Percentiles rank a stretch among this genome's conserved stretches.
Conservation (phyloP, 2,888 invertebrate genomes). For the Tridacna gigas region DNA sequence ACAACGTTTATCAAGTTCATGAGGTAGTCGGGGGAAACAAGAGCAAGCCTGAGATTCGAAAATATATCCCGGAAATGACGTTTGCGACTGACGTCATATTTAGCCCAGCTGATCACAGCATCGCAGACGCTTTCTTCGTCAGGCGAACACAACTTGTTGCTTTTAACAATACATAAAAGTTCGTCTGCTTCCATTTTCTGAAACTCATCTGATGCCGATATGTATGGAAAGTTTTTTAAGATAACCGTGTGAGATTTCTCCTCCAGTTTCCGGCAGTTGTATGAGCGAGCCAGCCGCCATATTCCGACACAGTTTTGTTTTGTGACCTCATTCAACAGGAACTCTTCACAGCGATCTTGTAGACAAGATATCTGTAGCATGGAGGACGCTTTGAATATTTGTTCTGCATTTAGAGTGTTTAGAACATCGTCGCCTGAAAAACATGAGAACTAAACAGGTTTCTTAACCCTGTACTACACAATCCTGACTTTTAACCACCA, state of each 20-base stretch:
- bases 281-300: conserved; percentile 91
- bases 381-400: conserved; percentile 91
- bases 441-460: too few relatives aligned
- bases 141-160: conserved; percentile 93
- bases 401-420: conserved; percentile 91
- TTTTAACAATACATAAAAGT: conserved; percentile 90
- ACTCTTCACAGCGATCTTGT: conserved; percentile 91
- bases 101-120: conserved; percentile 89
- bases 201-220: conserved; percentile 73
- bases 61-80: conserved; percentile 85
- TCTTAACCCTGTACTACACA: too few relatives aligned
- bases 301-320: conserved; percentile 93
- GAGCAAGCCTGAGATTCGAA: conserved; percentile 73
- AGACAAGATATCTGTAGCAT: conserved; percentile 93
- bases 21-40: conserved; percentile 75
- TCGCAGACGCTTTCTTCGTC: conserved; percentile 93
- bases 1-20: conserved; percentile 69
- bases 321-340: conserved; percentile 89
- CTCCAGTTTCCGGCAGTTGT: conserved; percentile 90
- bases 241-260: conserved; percentile 89
- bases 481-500: too few relatives aligned
- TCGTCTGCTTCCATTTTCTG: conserved; percentile 89
- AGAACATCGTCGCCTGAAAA: conserved; percentile 90
- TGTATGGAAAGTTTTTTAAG: conserved; percentile 85
- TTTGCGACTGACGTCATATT: conserved; percentile 87